Evolutionary conservation across 2,797 vertebrate species (phyloP).

Genomic region (Melanotaenia pygmaea): DNA sequence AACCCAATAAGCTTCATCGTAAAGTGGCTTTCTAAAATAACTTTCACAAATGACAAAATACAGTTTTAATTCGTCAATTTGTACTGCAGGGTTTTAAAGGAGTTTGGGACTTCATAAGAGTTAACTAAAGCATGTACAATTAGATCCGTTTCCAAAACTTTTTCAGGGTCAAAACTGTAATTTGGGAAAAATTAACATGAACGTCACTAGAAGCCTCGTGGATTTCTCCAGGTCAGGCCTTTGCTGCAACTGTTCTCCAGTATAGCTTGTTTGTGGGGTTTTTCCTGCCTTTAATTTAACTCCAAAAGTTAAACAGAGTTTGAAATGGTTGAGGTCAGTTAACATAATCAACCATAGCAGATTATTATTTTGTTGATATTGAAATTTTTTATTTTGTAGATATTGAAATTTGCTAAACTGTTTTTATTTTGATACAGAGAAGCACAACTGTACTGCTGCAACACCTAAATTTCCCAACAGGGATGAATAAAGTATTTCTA

Average conservation of each 20-base stretch:
- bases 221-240: neutral
- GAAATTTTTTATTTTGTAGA: too few species aligned
- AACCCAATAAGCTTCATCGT: conserved; percentile 2
- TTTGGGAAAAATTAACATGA: too few species aligned
- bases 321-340: too few species aligned
- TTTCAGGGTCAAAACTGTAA: too few species aligned
- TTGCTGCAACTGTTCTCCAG: neutral
- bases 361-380: too few species aligned
- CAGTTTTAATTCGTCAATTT: neutral
- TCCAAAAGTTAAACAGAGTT: neutral
- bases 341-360: neutral
- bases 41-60: neutral
- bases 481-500: too few species aligned
- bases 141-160: too few species aligned
- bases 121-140: neutral
- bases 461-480: too few species aligned
- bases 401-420: too few species aligned
- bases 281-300: neutral
- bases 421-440: too few species aligned
- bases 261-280: neutral
- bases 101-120: neutral
- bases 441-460: too few species aligned
- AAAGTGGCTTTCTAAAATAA: conserved; percentile 10
- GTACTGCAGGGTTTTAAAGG: neutral
- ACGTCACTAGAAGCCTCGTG: too few species aligned